phyloP scores from a whole-genome alignment of 2,113 vertebrate genomes.

The Pogonocichla stellata region DNA sequence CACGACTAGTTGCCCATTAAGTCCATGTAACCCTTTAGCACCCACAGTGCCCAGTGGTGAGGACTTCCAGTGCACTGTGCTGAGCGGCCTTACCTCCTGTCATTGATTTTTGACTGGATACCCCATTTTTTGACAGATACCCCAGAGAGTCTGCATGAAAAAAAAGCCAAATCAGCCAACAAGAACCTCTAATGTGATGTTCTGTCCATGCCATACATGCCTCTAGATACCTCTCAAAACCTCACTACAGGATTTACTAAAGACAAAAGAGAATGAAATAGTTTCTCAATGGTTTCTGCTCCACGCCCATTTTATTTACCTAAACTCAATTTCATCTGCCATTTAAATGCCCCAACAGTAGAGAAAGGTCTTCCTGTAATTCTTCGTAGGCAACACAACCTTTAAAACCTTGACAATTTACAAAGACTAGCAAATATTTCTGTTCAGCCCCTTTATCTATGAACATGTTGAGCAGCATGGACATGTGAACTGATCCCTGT shows the following conservation, averaged over 20 bases:
- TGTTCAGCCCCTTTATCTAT: background rate
- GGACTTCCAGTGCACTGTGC: background rate
- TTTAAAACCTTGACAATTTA: background rate
- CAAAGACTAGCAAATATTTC: background rate
- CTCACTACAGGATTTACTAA: background rate
- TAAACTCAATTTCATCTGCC: background rate
- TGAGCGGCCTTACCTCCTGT: background rate
- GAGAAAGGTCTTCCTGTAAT: background rate
- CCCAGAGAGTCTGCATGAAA: background rate
- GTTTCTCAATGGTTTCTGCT: background rate
- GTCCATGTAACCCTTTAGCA: background rate
- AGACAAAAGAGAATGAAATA: background rate
- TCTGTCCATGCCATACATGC: fast-evolving
- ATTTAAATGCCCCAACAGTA: background rate
- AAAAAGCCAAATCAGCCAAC: background rate
- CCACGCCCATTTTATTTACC: background rate
- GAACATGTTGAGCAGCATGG: background rate
- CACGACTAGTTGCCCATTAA: background rate
- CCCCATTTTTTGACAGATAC: background rate
- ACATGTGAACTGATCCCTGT: background rate
- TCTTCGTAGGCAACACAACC: background rate
- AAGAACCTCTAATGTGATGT: background rate
- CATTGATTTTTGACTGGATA: background rate
- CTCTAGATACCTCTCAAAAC: background rate
- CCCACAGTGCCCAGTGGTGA: background rate